Conservation (phyloP, 2,113 vertebrate genomes). For the Amblyornis subalaris region DNA sequence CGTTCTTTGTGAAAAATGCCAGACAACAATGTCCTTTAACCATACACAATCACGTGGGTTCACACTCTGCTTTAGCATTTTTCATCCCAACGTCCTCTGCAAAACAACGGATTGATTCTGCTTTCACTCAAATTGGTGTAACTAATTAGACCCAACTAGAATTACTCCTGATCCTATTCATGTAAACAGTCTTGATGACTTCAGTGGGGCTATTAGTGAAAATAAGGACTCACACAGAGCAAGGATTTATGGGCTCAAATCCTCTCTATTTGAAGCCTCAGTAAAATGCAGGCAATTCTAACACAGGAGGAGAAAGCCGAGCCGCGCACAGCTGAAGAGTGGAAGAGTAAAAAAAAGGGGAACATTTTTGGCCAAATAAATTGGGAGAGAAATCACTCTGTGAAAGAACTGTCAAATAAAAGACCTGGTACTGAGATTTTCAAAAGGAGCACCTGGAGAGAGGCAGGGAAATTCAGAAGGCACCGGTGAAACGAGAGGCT, state of each 20-base stretch:
- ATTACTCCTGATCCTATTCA: conserved; percentile 58
- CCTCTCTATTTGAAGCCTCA: conserved; percentile 26
- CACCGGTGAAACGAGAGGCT: neutral
- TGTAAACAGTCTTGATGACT: conserved; percentile 54
- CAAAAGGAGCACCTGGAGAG: neutral
- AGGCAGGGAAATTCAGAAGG: neutral
- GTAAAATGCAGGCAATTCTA: conserved; percentile 33
- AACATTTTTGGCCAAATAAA: conserved; percentile 2
- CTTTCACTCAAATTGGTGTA: conserved; percentile 36
- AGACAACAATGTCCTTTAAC: conserved; percentile 52
- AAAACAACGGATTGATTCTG: conserved; percentile 45
- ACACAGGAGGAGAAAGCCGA: neutral
- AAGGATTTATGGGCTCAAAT: conserved; percentile 48
- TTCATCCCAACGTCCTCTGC: neutral
- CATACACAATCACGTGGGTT: neutral
- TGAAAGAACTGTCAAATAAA: neutral
- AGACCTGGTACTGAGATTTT: neutral
- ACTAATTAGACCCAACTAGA: conserved; percentile 52
- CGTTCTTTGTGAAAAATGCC: conserved; percentile 45
- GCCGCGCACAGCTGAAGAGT: neutral
- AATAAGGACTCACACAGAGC: conserved; percentile 53
- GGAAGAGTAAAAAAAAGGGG: neutral
- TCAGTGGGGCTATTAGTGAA: conserved; percentile 47
- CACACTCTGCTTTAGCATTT: neutral
- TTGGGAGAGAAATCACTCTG: neutral